Evolutionary conservation across 2,113 vertebrate species (phyloP).

Genomic region (Laticauda colubrina): DNA sequence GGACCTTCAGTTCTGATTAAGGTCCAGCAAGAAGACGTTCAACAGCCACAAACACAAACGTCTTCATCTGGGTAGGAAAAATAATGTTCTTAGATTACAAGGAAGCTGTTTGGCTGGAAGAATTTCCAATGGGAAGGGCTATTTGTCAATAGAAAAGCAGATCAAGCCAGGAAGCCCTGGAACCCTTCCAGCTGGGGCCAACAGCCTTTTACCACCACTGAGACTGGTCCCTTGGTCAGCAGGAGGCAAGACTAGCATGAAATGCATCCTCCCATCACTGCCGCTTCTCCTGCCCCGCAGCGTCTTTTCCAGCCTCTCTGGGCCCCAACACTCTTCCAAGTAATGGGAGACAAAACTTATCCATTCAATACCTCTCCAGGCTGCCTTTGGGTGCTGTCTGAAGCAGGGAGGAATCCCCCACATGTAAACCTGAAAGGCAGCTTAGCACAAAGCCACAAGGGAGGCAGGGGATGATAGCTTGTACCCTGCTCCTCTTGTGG

Average conservation of each 20-base stretch:
- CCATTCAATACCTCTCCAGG: not conserved
- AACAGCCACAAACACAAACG: not conserved
- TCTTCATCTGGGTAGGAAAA: not conserved
- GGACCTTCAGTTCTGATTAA: not conserved
- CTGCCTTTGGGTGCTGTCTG: not conserved
- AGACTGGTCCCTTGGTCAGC: not conserved
- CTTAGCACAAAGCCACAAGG: no score
- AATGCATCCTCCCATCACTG: not conserved
- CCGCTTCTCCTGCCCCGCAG: not conserved
- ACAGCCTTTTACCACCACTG: not conserved
- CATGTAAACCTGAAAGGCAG: no score
- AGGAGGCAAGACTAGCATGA: not conserved
- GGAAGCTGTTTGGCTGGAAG: not conserved
- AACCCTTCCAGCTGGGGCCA: not conserved
- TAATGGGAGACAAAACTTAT: not conserved
- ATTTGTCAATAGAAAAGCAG: not conserved
- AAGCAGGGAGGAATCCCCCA: not conserved
- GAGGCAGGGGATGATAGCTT: not conserved
- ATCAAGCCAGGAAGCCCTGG: not conserved
- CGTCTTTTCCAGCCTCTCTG: not conserved
- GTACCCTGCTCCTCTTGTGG: not conserved
- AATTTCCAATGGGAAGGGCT: not conserved
- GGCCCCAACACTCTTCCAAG: not conserved
- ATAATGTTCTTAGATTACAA: not conserved
- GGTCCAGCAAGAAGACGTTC: not conserved